Base-by-base conservation (phyloP, 1,140 invertebrate species). In the Drosophila repleta region DNA sequence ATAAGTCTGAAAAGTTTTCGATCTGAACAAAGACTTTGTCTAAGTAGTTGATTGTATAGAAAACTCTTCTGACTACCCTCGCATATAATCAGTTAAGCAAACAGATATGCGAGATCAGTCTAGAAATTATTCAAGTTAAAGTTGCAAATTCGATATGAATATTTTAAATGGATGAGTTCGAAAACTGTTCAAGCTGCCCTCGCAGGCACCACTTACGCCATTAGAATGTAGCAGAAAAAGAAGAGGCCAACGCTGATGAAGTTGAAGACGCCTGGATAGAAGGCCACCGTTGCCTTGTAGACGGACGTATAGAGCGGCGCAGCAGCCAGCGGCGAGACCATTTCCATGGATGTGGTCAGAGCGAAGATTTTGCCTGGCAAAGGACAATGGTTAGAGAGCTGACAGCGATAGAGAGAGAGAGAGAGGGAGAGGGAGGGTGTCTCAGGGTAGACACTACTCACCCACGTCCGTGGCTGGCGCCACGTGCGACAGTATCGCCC, bases 401-500 rank as follows among this genome's bases (percentile, higher is more conserved):
- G 41, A 20, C n/a, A n/a, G n/a, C n/a, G n/a, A n/a, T n/a, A 24
- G 2, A 24, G 2, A 6, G 26, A 29, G 26, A 29, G 26, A 6
- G 7, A 6, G 26, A 29, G 26, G 6, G 4, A 29, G 5, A 29
- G 26, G 5, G 26, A 29, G 26, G 6, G 4, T 7, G 5, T 7
- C 5, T 7, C 0, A 6, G 5, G 10, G 8, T 11, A 0, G n/a
- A n/a, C n/a, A n/a, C n/a, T n/a, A 81, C 91, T 94, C 94, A 87
- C 95, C 95, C 57, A 94, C 93, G 89, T 96, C 95, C 35, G 94
- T 92, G 4, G 90, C 37, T 10, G 94, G 93, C 13, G 95, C 92
- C 17, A 94, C 93, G 80, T 95, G 95, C 0, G 95, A 94, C 5
- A 96, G 79, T 53, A 94, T 91, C 1, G 95, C 93, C 48, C 95